Base-by-base conservation (phyloP, 2,888 invertebrate species). In the Syritta pipiens region DNA sequence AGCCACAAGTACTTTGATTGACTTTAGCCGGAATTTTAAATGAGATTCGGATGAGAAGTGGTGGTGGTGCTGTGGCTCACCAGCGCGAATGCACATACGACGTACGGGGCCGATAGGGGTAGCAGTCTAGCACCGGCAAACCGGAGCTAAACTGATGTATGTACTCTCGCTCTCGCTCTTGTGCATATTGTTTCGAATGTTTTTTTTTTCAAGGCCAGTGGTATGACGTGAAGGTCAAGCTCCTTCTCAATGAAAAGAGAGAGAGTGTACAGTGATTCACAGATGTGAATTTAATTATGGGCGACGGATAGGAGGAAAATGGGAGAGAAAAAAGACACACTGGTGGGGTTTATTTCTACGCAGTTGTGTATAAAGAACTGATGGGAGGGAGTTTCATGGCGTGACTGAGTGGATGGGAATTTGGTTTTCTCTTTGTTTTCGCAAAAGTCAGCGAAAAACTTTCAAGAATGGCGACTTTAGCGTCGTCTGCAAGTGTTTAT, bases 161-260 rank as follows among this genome's bases (percentile, higher is more conserved):
- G 26, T 72, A 53, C 26, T 22, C 37, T 51, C 30, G 46, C 60
- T 55, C 77, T 74, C 49, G 28, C 42, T 57, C 60, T 74, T 57
- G 10, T 65, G 40, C 57, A 24, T 49, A 14, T 60, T 65, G 55
- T 40, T 79, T 53, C 19, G 28, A 55, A 44, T 32, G 26, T 55
- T 79, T 74, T n/a, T n/a, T n/a, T n/a, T 63, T 37, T 37, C 79
- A 79, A 79, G 79, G 79, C 79, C 79, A 79, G 74, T 67, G 79
- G 79, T 79, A 60, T 67, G 79, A 60, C 67, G 74, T 60, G 74
- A 79, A 79, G 79, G 79, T 79, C 79, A 74, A 67, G 35, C 55
- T 60, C 62, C 67, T 67, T 9, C 46, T 24, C 44, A 67, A 60
- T 62, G 67, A 65, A 62, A 35, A 55, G 48, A 67, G 26, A 26